Base-by-base conservation (phyloP, 2,888 invertebrate species). In the Idaea dimidiata region DNA sequence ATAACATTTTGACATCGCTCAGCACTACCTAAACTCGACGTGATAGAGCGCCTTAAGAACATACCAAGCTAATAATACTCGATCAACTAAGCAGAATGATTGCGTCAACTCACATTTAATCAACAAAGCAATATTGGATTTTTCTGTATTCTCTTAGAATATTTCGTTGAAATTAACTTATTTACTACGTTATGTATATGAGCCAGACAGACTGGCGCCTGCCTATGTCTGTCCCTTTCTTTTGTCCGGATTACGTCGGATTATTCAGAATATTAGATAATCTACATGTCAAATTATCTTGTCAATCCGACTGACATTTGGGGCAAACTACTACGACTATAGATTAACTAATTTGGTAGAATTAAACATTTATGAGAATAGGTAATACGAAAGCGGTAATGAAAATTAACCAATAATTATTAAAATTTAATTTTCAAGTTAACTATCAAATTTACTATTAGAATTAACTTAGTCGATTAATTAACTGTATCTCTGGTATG, bases 161-260 rank as follows among this genome's bases (percentile, higher is more conserved):
- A 86, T 83, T 83, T 86, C 80, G 82, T 71, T 77, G 75, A 81
- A 82, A 87, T 87, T 84, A 86, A 83, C 83, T 85, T 87, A 85
- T 84, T 88, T 81, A 70, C 72, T 72, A 69, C 70, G 77, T 77
- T 81, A 81, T 81, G 79, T 81, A 81, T 81, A 81, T 79, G 70
- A 81, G 79, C 58, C 71, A 87, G 88, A 84, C 88, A 67, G 75
- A 68, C 72, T 69, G 89, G 85, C 85, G 86, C 79, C 86, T 73
- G 17, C 10, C 43, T 24, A 1, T 43, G 43, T 43, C 8, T 10
- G 60, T 67, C 81, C 67, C 72, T 77, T 77, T 80, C 72, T 75
- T 78, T 72, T 68, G 72, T 72, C 70, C 56, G 64, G 65, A 68
- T 69, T 69, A 69, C 61, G 62, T 55, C 33, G 76, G 74, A 73